These are phyloP conservation scores for Anas platyrhynchos DNA, from an alignment of 2,113 vertebrate genomes.

Conservation along the genomic window DNA sequence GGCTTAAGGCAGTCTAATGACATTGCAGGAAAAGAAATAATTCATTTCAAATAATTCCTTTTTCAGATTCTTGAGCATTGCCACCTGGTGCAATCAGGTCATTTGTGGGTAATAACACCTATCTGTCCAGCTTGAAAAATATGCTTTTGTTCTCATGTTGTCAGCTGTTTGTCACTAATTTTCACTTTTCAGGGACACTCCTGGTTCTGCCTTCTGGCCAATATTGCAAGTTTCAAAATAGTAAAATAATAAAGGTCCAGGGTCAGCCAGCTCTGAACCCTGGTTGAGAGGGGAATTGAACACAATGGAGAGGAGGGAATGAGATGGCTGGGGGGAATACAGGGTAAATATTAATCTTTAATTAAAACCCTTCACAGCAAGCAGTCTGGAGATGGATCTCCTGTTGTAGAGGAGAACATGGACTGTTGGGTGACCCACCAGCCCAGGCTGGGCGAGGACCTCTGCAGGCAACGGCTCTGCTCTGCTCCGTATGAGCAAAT, in stretches of 20 bases:
- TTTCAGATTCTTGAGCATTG: neutral
- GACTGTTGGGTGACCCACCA: neutral
- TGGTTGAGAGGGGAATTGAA: fast-evolving
- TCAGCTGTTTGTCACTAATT: neutral
- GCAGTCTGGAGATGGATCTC: fast-evolving
- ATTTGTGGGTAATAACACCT: neutral
- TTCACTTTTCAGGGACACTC: neutral
- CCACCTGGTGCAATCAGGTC: neutral
- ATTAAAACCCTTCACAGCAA: neutral
- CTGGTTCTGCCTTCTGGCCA: neutral
- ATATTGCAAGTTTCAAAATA: neutral
- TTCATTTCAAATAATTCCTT: neutral
- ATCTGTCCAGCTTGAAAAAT: neutral
- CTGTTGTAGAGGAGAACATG: neutral
- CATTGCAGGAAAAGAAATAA: neutral
- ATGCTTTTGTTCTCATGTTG: neutral
- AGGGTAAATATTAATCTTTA: neutral
- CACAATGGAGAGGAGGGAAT: neutral
- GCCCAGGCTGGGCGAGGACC: neutral
- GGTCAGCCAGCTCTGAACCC: neutral
- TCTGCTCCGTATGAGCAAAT: fast-evolving
- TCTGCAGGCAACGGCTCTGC: fast-evolving
- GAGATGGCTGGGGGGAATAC: neutral
- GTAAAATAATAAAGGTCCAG: neutral
- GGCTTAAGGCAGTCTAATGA: neutral